Percentiles rank a stretch among this genome's conserved stretches.
phyloP scores from a whole-genome alignment of 2,888 invertebrate species.

The Drosophila rubida region DNA sequence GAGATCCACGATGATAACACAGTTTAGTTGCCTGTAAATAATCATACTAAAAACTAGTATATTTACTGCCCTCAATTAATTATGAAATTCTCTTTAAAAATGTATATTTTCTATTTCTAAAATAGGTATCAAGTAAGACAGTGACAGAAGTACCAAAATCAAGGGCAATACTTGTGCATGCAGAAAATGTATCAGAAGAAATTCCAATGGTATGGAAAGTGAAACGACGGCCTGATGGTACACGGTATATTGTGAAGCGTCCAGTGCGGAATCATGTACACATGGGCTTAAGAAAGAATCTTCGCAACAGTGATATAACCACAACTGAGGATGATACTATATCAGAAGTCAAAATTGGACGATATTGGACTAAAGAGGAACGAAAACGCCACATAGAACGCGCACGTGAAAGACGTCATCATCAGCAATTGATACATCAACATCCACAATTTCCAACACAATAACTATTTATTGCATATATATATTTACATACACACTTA shows the following conservation, averaged over 20 bases:
- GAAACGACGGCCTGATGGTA: conserved; percentile 90
- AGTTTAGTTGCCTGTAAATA: too few species aligned
- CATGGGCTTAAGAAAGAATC: conserved; percentile 87
- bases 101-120: background rate
- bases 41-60: too few species aligned
- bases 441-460: conserved; percentile 27
- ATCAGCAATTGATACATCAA: conserved; percentile 29
- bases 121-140: conserved; percentile 60
- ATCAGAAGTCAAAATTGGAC: conserved; percentile 91
- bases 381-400: conserved; percentile 90
- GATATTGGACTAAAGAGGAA: conserved; percentile 92
- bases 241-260: conserved; percentile 90
- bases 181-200: conserved; percentile 45
- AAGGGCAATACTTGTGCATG: conserved; percentile 47
- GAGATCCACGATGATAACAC: too few species aligned
- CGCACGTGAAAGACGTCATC: conserved; percentile 87
- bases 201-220: conserved; percentile 90
- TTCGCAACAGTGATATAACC: conserved; percentile 85
- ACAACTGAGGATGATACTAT: conserved; percentile 92
- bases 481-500: conserved; percentile 9
- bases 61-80: too few species aligned
- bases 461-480: conserved; percentile 20
- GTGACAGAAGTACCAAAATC: conserved; percentile 29
- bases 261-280: conserved; percentile 89
- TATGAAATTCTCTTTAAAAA: too few species aligned